Evolutionary conservation across 2,888 invertebrate genomes (phyloP).

Genomic region (Pasiphila rectangulata): DNA sequence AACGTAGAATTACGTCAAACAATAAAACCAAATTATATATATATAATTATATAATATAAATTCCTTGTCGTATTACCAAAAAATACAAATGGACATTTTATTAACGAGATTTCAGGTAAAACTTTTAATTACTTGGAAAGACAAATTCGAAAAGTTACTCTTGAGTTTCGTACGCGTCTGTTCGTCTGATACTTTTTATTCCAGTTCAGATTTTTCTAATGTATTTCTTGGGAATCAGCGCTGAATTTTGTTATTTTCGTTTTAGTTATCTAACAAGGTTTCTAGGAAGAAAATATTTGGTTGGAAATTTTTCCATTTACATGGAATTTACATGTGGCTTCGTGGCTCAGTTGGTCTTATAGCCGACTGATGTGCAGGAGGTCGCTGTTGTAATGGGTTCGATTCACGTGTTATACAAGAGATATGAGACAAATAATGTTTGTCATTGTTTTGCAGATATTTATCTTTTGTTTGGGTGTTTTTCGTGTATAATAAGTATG

Average conservation of each 20-base stretch:
- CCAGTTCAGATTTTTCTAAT: neutral
- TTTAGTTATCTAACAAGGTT: no score
- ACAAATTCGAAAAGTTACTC: slow-evolving; percentile 57
- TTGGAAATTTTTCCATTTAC: no score
- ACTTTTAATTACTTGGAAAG: slow-evolving; percentile 58
- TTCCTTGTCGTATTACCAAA: slow-evolving; percentile 25
- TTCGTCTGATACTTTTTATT: slow-evolving; percentile 45
- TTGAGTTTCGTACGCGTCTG: slow-evolving; percentile 47
- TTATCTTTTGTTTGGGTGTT: no score
- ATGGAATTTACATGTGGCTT: no score
- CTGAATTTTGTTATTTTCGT: no score
- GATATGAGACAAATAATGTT: no score
- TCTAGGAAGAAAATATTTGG: neutral
- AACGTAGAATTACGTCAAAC: slow-evolving; percentile 11
- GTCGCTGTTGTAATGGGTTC: no score
- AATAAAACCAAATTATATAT: slow-evolving; percentile 17
- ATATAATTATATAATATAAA: slow-evolving; percentile 18
- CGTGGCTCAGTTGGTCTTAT: no score
- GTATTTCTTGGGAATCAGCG: neutral
- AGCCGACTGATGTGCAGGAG: no score
- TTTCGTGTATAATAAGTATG: no score
- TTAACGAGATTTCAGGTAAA: slow-evolving; percentile 43
- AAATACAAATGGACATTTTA: slow-evolving; percentile 31
- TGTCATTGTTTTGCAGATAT: no score
- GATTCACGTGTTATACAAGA: no score